A percentile compares a stretch with the other conserved stretches of the same genome.
phyloP scores from a whole-genome alignment of 2,888 invertebrate genomes.

The Arctia plantaginis region DNA sequence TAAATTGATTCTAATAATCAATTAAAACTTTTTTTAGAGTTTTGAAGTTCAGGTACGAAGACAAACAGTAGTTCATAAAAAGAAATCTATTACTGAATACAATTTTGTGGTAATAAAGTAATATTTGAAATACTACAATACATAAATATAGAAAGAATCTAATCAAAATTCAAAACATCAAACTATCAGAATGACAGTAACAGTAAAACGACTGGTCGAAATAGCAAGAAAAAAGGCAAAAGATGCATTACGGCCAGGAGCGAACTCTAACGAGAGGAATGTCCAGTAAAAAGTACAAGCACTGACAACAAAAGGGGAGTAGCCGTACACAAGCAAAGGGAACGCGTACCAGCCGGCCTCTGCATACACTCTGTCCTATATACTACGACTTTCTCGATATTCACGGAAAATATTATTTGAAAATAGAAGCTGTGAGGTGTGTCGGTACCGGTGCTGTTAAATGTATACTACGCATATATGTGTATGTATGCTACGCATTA shows the following conservation, averaged over 20 bases:
- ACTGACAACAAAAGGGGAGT: conserved; percentile 50
- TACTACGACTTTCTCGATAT: conserved; percentile 10
- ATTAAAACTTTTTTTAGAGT: too few relatives aligned
- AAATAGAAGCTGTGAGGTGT: background rate
- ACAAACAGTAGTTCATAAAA: too few relatives aligned
- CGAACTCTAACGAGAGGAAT: conserved; percentile 46
- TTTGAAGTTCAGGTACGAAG: too few relatives aligned
- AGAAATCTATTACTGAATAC: too few relatives aligned
- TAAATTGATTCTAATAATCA: too few relatives aligned
- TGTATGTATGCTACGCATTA: background rate
- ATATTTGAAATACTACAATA: background rate
- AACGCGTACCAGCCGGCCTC: conserved; percentile 31
- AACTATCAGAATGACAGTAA: background rate
- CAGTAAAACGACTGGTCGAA: background rate
- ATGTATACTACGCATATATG: too few relatives aligned
- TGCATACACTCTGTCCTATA: conserved; percentile 28
- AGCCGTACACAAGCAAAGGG: conserved; percentile 51
- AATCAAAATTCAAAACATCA: background rate
- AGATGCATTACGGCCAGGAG: conserved; percentile 32
- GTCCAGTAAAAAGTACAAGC: conserved; percentile 49
- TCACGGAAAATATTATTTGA: background rate
- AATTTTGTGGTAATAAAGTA: too few relatives aligned
- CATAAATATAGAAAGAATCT: background rate
- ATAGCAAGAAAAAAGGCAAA: conserved; percentile 11
- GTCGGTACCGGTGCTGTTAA: background rate